Conservation (phyloP, 2,113 vertebrate species). For the Hassar affinis region DNA sequence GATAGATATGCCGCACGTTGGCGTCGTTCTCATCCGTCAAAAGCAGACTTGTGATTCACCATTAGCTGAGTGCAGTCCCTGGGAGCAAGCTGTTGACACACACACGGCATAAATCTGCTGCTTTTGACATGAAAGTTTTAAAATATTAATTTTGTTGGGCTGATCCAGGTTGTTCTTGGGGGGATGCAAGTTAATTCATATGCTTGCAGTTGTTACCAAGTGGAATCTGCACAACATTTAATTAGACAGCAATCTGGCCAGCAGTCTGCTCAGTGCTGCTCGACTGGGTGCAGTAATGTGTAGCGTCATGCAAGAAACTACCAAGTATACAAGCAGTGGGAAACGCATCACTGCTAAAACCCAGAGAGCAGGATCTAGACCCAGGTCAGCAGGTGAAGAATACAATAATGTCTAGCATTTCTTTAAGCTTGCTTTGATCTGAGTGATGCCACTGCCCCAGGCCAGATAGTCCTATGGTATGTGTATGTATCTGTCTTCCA, state of each 20-base stretch:
- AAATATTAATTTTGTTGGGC: conserved; percentile 71
- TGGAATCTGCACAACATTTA: conserved; percentile 63
- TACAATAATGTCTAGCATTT: conserved; percentile 16
- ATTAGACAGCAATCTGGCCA: conserved; percentile 66
- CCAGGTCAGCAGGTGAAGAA: conserved; percentile 21
- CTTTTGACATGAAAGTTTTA: conserved; percentile 70
- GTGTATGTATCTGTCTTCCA: not conserved
- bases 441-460: conserved; percentile 10
- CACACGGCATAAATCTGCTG: conserved; percentile 54
- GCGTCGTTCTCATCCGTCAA: conserved; percentile 68
- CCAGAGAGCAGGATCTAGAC: conserved; percentile 23
- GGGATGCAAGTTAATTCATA: conserved; percentile 63
- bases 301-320: conserved; percentile 30
- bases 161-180: conserved; percentile 67
- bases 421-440: conserved; percentile 29
- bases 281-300: conserved; percentile 52
- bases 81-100: conserved; percentile 68
- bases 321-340: conserved; percentile 4
- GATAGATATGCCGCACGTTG: conserved; percentile 51
- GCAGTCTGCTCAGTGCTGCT: conserved; percentile 61
- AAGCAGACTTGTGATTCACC: conserved; percentile 62
- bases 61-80: conserved; percentile 70
- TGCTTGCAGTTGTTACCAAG: conserved; percentile 63
- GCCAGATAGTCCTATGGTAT: conserved; percentile 3
- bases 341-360: conserved; percentile 30